Evolutionary conservation across 1,140 invertebrate genomes (phyloP), one percentile per base, ranked within the genome.

Genomic region (Laodelphax striatellus): DNA sequence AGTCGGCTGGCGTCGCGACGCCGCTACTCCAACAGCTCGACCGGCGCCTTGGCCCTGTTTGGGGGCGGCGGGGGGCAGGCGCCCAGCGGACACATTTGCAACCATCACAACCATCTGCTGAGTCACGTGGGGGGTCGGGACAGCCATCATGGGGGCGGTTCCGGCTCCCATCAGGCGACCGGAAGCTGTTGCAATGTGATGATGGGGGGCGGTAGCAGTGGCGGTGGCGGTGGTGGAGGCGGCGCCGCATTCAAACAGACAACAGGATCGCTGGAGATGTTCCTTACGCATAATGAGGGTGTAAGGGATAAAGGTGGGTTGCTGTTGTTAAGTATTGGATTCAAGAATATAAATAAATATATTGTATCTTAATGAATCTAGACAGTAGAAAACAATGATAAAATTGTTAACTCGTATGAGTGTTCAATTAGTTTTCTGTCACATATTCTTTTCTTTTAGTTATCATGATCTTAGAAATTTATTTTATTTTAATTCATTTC

Each of bases 181-280:
- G 10, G 22, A 2, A 52, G 46, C 17, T 21, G 46, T 21, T 52
- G 46, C 19, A 52, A 52, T 19, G 46, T 19, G 46, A 52, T 19
- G 46, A 19, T 19, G 22, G 19, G 46, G 2, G 43, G 43, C 46
- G 46, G 10, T 2, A 9, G 43, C n/a, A 46, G 22, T 38, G 56
- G 58, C 14, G 58, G 52, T 6, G 10, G 10, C 10, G 34, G 5
- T 9, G 10, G 34, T 9, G 10, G 34, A 5, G 34, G 9, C 1
- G 34, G 9, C 34, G 34, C 3, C 34, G 34, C 3, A 11, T 72
- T 75, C 21, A 74, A 74, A 66, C 68, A 71, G 46, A 73, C 24
- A 28, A 28, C 72, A 14, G 72, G 70, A 3, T 70, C 68, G 5
- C 59, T 71, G 24, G 70, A 70, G 55, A 58, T 71, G 41, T 66